phyloP scores from a whole-genome alignment of 2,797 vertebrate species.

The Masticophis lateralis region DNA sequence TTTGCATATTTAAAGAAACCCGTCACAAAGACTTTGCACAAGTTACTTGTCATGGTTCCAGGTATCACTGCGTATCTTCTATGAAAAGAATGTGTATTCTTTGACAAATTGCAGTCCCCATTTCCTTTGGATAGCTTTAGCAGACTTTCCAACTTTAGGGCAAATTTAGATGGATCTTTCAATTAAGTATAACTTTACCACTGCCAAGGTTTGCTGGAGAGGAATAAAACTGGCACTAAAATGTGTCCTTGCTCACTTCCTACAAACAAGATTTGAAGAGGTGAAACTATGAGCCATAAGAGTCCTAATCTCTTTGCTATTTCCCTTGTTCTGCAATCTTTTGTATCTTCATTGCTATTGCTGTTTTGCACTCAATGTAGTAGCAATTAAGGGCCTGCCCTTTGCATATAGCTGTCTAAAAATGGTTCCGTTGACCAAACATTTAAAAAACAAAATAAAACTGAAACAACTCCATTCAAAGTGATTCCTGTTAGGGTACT shows the following conservation, averaged over 20 bases:
- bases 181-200: not conserved
- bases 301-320: not conserved
- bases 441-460: not conserved
- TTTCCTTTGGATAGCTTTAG: not conserved
- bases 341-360: not conserved
- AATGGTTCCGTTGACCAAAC: not conserved
- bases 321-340: not conserved
- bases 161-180: not conserved
- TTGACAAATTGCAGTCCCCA: not conserved
- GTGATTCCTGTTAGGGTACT: not conserved
- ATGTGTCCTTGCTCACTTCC: slow-evolving; percentile 1
- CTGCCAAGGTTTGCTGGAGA: not conserved
- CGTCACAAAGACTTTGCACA: not conserved
- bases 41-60: not conserved
- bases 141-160: not conserved
- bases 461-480: not conserved
- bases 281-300: not conserved
- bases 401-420: not conserved
- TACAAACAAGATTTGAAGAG: not conserved
- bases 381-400: not conserved
- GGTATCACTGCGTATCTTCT: not conserved
- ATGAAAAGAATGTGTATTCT: not conserved
- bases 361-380: not conserved
- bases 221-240: not conserved
- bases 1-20: not conserved